These are phyloP conservation scores for Strigamia crassipes DNA, from an alignment of 2,888 invertebrate species.

Conservation along the genomic window DNA sequence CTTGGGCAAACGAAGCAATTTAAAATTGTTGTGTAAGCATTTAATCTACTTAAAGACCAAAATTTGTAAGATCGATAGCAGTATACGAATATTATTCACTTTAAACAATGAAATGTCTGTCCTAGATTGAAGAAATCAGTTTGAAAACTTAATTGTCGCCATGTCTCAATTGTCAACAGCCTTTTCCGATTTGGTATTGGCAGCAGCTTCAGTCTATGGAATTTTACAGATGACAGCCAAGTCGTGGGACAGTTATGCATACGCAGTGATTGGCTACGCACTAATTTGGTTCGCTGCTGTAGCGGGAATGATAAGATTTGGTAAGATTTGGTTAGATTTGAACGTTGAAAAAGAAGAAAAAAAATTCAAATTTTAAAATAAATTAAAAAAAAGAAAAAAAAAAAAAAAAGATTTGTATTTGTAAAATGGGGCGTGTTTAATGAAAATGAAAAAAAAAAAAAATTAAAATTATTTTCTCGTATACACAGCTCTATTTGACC, in stretches of 20 bases:
- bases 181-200: conserved; percentile 49
- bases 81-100: neutral
- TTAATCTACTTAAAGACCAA: neutral
- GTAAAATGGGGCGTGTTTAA: neutral
- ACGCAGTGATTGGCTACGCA: conserved; percentile 41
- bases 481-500: conserved; percentile 29
- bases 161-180: conserved; percentile 48
- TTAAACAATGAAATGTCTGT: neutral
- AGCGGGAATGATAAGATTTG: conserved; percentile 44
- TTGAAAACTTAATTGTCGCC: neutral
- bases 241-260: neutral
- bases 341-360: neutral
- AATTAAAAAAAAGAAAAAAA: neutral
- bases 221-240: conserved; percentile 38
- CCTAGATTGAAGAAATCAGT: neutral
- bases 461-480: conserved; percentile 29
- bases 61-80: neutral
- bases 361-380: neutral
- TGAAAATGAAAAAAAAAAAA: neutral
- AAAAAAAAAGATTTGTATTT: neutral
- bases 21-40: conserved; percentile 30
- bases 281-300: conserved; percentile 36
- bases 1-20: neutral
- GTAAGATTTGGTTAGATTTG: conserved; percentile 44
- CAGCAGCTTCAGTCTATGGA: conserved; percentile 42